Evolutionary conservation across 2,113 vertebrate species (phyloP).

Genomic region (Natator depressus): DNA sequence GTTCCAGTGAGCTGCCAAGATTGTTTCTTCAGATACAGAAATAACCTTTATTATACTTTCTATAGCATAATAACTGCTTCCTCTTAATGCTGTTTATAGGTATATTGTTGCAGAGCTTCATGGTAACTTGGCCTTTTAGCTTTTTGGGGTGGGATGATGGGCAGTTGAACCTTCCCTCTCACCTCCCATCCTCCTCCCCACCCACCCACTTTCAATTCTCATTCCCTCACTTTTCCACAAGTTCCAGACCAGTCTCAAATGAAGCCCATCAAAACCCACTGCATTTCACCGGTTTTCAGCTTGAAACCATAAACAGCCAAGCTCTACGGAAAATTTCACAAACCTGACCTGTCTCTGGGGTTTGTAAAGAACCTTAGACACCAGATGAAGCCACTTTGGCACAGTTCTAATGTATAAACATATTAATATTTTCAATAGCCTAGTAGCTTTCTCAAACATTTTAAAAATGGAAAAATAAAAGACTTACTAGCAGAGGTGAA

Average conservation of each 20-base stretch:
- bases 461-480: neutral
- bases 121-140: neutral
- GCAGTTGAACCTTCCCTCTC: neutral
- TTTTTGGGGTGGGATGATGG: neutral
- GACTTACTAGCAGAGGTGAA: neutral
- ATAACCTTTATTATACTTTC: neutral
- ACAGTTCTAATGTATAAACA: neutral
- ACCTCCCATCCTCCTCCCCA: neutral
- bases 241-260: neutral
- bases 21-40: neutral
- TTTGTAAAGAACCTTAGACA: neutral
- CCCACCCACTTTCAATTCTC: neutral
- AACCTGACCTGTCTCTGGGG: neutral
- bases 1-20: neutral
- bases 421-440: neutral
- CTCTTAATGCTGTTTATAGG: neutral
- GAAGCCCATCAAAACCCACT: neutral
- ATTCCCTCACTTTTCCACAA: neutral
- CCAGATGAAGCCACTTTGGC: fast-evolving
- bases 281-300: neutral
- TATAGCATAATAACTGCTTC: neutral
- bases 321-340: fast-evolving
- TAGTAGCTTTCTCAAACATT: neutral
- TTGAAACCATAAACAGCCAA: neutral
- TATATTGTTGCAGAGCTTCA: neutral